phyloP scores from a whole-genome alignment of 2,888 invertebrate species.

The Ophion ellenae region DNA sequence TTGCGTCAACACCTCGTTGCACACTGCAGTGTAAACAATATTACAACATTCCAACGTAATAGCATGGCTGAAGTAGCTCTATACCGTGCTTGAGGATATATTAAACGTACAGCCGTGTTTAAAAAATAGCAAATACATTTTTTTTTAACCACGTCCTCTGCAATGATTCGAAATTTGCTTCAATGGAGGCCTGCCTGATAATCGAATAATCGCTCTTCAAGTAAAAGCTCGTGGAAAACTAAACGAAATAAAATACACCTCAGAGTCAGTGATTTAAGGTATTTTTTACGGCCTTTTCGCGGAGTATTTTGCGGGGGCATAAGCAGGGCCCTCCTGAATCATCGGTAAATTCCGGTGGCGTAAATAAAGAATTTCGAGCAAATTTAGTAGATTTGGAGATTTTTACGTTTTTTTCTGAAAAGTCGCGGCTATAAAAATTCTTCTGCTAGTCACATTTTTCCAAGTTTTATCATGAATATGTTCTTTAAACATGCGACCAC shows the following conservation, averaged over 20 bases:
- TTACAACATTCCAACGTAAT: slow-evolving; percentile 33
- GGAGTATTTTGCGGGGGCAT: no score
- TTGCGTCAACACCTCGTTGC: slow-evolving; percentile 47
- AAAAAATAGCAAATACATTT: background rate
- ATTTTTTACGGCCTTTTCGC: no score
- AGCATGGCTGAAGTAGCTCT: slow-evolving; percentile 14
- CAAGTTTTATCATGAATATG: no score
- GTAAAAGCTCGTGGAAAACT: background rate
- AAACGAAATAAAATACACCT: background rate
- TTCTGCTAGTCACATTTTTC: no score
- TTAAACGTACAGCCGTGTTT: background rate
- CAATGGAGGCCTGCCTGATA: background rate
- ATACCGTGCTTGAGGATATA: slow-evolving; percentile 13
- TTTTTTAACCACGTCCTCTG: background rate
- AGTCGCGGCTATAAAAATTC: no score
- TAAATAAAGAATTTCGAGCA: no score
- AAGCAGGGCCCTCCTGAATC: no score
- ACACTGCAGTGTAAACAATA: slow-evolving; percentile 32
- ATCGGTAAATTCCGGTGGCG: no score
- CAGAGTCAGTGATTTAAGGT: no score
- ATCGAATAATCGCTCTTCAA: background rate
- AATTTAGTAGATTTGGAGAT: no score
- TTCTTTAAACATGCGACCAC: no score
- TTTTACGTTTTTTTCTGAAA: no score
- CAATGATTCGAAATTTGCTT: background rate